phyloP scores from a whole-genome alignment of 2,797 vertebrate species.

The Eleutherodactylus coqui region DNA sequence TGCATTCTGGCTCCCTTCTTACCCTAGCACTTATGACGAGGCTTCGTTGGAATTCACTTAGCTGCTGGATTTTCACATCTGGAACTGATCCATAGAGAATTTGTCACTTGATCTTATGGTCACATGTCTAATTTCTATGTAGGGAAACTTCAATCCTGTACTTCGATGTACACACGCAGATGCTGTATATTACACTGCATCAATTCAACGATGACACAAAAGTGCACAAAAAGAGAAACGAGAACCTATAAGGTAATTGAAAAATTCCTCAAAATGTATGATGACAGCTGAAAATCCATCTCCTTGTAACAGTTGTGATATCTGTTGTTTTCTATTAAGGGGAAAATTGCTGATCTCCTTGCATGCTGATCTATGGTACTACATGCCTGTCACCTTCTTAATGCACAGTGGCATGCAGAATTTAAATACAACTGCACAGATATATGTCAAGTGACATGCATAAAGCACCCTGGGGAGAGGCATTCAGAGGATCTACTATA shows the following conservation, averaged over 20 bases:
- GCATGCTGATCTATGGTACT: neutral
- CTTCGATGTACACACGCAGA: too few relatives aligned
- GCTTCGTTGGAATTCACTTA: too few relatives aligned
- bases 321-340: slow-evolving; percentile 44
- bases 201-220: too few relatives aligned
- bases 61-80: too few relatives aligned
- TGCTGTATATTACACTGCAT: too few relatives aligned
- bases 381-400: slow-evolving; percentile 27
- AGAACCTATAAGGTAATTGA: neutral
- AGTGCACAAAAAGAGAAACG: neutral
- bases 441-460: slow-evolving; percentile 3
- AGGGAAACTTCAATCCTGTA: too few relatives aligned
- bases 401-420: slow-evolving; percentile 21
- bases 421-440: neutral
- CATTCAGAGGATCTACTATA: neutral
- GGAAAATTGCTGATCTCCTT: neutral
- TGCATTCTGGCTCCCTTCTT: too few relatives aligned
- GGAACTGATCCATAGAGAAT: too few relatives aligned
- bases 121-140: too few relatives aligned
- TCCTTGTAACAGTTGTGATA: neutral
- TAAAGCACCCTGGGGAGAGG: neutral
- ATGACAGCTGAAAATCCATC: neutral
- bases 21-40: too few relatives aligned
- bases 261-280: neutral
- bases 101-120: too few relatives aligned